These are phyloP conservation scores for Ceratina calcarata DNA, from an alignment of 1,140 invertebrate species.

Conservation along the genomic window DNA sequence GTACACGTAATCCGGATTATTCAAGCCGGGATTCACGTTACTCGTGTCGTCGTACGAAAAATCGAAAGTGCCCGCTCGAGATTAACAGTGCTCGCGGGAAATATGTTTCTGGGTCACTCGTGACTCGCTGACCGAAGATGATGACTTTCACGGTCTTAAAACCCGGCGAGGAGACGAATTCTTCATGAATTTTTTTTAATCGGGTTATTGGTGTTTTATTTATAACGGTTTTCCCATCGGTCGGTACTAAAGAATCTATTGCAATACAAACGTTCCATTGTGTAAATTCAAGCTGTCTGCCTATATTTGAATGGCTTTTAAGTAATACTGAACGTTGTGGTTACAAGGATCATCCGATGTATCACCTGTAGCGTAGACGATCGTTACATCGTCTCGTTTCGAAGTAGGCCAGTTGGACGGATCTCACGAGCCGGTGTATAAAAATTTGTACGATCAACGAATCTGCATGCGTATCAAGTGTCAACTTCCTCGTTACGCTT, in stretches of 20 bases:
- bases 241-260: background rate
- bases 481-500: constrained; percentile 29
- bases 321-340: no score
- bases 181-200: background rate
- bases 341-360: no score
- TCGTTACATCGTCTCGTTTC: no score
- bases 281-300: no score
- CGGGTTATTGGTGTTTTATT: background rate
- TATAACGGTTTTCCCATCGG: background rate
- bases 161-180: no score
- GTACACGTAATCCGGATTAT: constrained; percentile 9
- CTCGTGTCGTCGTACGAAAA: background rate
- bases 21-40: background rate
- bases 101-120: constrained; percentile 28
- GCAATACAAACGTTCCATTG: no score
- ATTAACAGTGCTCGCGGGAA: background rate
- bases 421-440: no score
- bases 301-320: no score
- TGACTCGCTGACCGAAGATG: background rate
- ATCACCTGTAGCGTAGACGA: no score
- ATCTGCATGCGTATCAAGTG: background rate
- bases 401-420: no score
- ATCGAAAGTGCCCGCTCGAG: constrained; percentile 8
- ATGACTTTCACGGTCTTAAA: constrained; percentile 9
- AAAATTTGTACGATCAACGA: no score